Evolutionary conservation across 92 coral and sea anemone genomes (phyloP).

Genomic region (Anthopleura xanthogrammica): DNA sequence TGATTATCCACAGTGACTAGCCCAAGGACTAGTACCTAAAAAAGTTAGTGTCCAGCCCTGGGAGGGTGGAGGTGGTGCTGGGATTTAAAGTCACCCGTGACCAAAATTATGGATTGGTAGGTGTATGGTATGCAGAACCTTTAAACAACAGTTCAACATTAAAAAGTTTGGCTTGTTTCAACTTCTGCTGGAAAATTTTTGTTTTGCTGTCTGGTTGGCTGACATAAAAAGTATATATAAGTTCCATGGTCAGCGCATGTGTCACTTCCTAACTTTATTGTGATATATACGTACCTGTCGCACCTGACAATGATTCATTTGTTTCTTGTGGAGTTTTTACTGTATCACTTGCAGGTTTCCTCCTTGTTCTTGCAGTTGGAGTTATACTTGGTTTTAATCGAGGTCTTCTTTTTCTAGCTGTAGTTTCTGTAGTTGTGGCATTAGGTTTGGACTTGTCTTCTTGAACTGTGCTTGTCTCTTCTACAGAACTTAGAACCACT

Average conservation of each 20-base stretch:
- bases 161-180: too few relatives aligned
- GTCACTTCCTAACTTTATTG: neutral
- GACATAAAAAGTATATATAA: neutral
- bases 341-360: slow-evolving; percentile 11
- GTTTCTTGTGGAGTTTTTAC: neutral
- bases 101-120: too few relatives aligned
- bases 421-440: slow-evolving; percentile 1
- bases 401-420: slow-evolving; percentile 44
- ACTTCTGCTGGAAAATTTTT: too few relatives aligned
- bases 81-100: too few relatives aligned
- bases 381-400: slow-evolving; percentile 64
- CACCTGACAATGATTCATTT: neutral
- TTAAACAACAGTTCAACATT: too few relatives aligned
- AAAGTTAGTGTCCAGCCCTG: too few relatives aligned
- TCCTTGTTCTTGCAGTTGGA: slow-evolving; percentile 44
- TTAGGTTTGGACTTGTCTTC: neutral
- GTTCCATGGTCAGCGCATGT: neutral
- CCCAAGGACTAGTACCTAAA: too few relatives aligned
- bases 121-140: too few relatives aligned
- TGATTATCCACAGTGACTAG: too few relatives aligned
- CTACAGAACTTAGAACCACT: neutral
- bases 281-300: neutral
- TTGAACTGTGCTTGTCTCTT: neutral
- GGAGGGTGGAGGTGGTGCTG: too few relatives aligned
- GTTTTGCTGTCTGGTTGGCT: neutral